These are phyloP conservation scores for Pseudocheirus occidentalis DNA, from an alignment of 2,797 vertebrate species.

Conservation along the genomic window DNA sequence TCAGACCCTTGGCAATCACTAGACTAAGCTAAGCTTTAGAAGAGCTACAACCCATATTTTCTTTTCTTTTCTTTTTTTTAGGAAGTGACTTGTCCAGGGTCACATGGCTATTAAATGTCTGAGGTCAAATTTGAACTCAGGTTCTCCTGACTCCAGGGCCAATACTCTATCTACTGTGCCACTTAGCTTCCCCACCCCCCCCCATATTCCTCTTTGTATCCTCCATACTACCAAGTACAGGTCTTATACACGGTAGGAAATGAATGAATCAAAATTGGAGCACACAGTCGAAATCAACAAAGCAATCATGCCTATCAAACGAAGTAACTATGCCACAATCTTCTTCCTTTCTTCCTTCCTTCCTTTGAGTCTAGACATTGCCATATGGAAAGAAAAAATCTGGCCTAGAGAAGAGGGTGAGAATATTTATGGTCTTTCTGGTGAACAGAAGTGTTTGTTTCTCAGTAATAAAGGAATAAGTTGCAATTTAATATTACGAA, in stretches of 20 bases:
- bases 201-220: not conserved
- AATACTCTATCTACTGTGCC: not conserved
- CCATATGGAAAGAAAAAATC: conserved; percentile 2
- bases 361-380: conserved; percentile 7
- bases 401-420: not conserved
- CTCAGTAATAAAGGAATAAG: conserved; percentile 19
- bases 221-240: not conserved
- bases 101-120: not conserved
- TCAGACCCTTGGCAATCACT: not conserved
- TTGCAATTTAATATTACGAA: conserved; percentile 34
- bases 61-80: too few species aligned
- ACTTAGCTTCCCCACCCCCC: not conserved
- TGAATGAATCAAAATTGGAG: not conserved
- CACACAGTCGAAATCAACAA: not conserved
- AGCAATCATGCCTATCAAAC: conserved; percentile 1
- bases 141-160: not conserved
- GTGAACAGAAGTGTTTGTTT: conserved; percentile 1
- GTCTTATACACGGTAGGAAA: not conserved
- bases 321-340: not conserved
- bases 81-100: not conserved
- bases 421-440: conserved; percentile 22
- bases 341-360: not conserved
- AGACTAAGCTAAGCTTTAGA: not conserved
- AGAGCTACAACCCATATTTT: not conserved
- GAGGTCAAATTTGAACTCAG: not conserved